phyloP scores from a whole-genome alignment of 2,888 invertebrate genomes.

The Hymenopus coronatus region DNA sequence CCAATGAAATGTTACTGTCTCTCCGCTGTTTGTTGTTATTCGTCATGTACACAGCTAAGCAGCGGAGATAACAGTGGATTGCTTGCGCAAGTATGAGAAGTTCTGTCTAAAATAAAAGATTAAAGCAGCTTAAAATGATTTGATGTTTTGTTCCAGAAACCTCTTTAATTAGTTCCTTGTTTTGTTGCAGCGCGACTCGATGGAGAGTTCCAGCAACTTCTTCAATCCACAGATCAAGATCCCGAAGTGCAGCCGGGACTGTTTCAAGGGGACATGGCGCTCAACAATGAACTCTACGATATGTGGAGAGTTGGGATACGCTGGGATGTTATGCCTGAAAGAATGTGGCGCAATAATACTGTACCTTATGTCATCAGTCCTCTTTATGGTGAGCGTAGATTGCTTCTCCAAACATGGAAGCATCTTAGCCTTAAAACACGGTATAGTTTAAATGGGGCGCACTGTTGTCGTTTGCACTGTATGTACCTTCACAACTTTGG shows the following conservation, averaged over 20 bases:
- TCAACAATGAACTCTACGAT: slow-evolving; percentile 58
- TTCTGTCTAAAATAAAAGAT: too few relatives aligned
- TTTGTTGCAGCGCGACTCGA: slow-evolving; percentile 32
- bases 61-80: too few relatives aligned
- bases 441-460: too few relatives aligned
- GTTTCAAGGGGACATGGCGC: slow-evolving; percentile 67
- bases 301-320: slow-evolving; percentile 61
- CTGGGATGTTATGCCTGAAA: slow-evolving; percentile 63
- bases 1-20: too few relatives aligned
- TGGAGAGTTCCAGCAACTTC: slow-evolving; percentile 33
- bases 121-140: too few relatives aligned
- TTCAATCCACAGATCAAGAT: slow-evolving; percentile 48
- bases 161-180: not conserved
- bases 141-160: not conserved
- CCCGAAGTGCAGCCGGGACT: slow-evolving; percentile 65
- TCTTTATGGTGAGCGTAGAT: slow-evolving; percentile 51
- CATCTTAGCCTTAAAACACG: not conserved
- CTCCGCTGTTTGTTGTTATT: too few relatives aligned
- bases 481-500: too few relatives aligned
- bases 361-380: slow-evolving; percentile 66
- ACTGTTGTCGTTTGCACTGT: too few relatives aligned
- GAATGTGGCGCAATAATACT: slow-evolving; percentile 61
- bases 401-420: not conserved
- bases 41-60: too few relatives aligned
- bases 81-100: too few relatives aligned